phyloP scores from a whole-genome alignment of 2,113 vertebrate genomes.

The Microcebus tavaratra region DNA sequence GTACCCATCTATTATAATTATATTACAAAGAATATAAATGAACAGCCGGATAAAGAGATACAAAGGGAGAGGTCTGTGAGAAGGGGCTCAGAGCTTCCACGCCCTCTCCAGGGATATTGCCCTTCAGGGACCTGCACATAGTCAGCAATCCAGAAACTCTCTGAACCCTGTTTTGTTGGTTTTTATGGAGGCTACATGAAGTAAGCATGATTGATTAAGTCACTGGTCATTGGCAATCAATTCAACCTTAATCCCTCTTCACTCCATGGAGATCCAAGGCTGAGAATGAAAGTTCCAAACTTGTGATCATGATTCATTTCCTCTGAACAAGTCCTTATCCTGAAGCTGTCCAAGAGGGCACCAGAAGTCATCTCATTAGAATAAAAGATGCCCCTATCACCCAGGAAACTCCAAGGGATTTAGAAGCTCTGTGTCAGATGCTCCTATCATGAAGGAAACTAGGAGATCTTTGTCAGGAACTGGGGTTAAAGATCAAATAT shows the following conservation, averaged over 20 bases:
- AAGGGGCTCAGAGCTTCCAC: too few species aligned
- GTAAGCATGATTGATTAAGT: background rate
- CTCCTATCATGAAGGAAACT: background rate
- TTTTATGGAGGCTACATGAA: background rate
- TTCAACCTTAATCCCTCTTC: background rate
- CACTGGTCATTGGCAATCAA: background rate
- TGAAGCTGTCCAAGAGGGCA: background rate
- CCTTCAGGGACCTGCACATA: background rate
- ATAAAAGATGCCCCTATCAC: background rate
- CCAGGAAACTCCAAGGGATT: background rate
- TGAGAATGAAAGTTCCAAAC: background rate
- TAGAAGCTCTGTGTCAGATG: background rate
- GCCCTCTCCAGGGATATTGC: too few species aligned
- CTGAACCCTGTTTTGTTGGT: background rate
- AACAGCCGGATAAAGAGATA: background rate
- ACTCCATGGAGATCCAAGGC: background rate
- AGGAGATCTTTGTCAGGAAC: background rate
- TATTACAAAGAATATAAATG: background rate
- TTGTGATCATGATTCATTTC: background rate
- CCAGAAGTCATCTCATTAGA: background rate
- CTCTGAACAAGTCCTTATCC: background rate
- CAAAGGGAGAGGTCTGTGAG: background rate
- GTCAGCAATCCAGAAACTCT: background rate
- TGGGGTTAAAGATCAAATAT: background rate
- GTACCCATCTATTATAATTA: background rate